Evolutionary conservation across 2,888 invertebrate genomes (phyloP).

Genomic region (Seira ritae): DNA sequence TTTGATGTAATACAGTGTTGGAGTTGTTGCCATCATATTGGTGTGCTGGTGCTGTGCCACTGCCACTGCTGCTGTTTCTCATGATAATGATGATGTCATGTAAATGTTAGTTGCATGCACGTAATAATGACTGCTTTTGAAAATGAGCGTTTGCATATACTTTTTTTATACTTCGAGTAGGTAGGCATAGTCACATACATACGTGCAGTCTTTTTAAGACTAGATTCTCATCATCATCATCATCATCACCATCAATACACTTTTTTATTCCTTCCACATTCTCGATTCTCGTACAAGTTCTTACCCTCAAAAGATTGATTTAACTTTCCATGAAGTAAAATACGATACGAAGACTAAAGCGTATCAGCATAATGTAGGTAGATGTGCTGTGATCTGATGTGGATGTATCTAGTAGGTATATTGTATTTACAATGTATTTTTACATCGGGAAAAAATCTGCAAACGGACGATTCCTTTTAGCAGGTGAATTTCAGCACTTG

Average conservation of each 20-base stretch:
- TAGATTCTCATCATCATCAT: not conserved
- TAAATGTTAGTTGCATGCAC: slow-evolving; percentile 10
- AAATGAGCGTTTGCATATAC: not conserved
- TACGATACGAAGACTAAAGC: no score
- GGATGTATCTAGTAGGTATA: no score
- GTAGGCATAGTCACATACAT: not conserved
- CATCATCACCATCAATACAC: not conserved
- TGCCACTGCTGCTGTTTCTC: not conserved
- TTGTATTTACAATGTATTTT: no score
- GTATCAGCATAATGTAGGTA: no score
- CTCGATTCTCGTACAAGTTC: not conserved
- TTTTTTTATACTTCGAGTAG: no score
- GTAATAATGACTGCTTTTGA: slow-evolving; percentile 14
- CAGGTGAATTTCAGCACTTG: not conserved
- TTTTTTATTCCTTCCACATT: not conserved
- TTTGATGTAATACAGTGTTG: slow-evolving; percentile 23
- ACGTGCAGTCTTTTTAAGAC: not conserved
- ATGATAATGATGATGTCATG: slow-evolving; percentile 14
- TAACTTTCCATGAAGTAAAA: not conserved
- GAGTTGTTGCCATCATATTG: slow-evolving; percentile 3
- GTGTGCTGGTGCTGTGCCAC: not conserved
- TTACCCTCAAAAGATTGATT: not conserved
- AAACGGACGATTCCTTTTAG: not conserved
- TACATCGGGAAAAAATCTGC: not conserved
- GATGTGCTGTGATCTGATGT: no score